Conservation (phyloP, 2,888 invertebrate genomes). For the Hypena proboscidalis region DNA sequence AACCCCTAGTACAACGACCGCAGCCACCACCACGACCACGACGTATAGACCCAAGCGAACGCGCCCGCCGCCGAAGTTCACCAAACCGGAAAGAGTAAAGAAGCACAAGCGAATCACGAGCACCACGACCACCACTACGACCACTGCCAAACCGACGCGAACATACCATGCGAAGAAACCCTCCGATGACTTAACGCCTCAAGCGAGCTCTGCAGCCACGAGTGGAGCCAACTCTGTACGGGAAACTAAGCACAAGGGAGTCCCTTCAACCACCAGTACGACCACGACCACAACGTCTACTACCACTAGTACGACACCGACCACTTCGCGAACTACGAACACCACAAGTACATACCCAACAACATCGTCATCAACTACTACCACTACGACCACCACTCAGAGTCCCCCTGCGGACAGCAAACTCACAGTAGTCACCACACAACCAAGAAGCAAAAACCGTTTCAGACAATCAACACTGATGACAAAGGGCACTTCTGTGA, state of each 20-base stretch:
- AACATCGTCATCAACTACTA: conserved; percentile 8
- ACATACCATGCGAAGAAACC: conserved; percentile 54
- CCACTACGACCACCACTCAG: conserved; percentile 22
- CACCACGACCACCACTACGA: conserved; percentile 58
- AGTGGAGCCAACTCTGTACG: conserved; percentile 45
- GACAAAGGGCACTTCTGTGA: conserved; percentile 77
- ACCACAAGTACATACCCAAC: conserved; percentile 19
- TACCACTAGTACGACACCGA: conserved; percentile 16
- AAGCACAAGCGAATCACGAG: conserved; percentile 74
- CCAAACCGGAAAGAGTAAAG: conserved; percentile 65
- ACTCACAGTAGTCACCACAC: conserved; percentile 40
- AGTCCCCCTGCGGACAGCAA: conserved; percentile 33
- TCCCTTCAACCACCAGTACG: conserved; percentile 24
- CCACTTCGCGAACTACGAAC: conserved; percentile 10
- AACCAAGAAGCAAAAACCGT: conserved; percentile 65
- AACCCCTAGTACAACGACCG: conserved; percentile 29
- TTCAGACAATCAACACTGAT: conserved; percentile 75
- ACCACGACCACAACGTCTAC: conserved; percentile 39
- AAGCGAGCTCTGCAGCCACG: conserved; percentile 67
- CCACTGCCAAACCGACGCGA: conserved; percentile 50
- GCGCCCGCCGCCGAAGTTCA: conserved; percentile 70
- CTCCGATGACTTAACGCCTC: conserved; percentile 63
- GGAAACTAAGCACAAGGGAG: conserved; percentile 39
- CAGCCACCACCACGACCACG: conserved; percentile 50
- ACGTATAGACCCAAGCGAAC: conserved; percentile 66